A percentile compares a stretch with the other conserved stretches of the same genome.
Evolutionary conservation across 2,797 vertebrate species (phyloP).

Genomic region (Aldrovandia affinis): DNA sequence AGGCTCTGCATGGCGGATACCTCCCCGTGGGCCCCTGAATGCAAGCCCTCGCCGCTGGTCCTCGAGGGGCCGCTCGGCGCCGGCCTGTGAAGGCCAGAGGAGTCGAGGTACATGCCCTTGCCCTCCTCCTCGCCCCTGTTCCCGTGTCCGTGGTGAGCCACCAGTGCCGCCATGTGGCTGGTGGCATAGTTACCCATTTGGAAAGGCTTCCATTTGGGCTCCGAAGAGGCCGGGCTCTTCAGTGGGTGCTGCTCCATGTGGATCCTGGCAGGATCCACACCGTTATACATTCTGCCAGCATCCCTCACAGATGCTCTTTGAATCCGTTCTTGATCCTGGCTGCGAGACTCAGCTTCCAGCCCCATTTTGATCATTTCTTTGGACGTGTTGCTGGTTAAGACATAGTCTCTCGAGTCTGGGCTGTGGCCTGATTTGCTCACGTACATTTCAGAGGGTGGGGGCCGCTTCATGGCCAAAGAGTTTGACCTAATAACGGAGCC

Average conservation of each 20-base stretch:
- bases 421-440: slow-evolving; percentile 75
- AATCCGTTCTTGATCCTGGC: slow-evolving; percentile 71
- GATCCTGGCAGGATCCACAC: slow-evolving; percentile 70
- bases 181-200: slow-evolving; percentile 90
- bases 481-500: slow-evolving; percentile 89
- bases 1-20: slow-evolving; percentile 96
- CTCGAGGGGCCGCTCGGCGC: slow-evolving; percentile 60
- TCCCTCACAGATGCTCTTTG: slow-evolving; percentile 57
- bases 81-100: slow-evolving; percentile 70
- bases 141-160: slow-evolving; percentile 86
- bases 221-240: slow-evolving; percentile 60
- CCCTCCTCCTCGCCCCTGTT: slow-evolving; percentile 79
- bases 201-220: slow-evolving; percentile 90
- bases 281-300: slow-evolving; percentile 69
- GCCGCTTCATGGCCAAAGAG: slow-evolving; percentile 78
- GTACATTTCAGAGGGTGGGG: slow-evolving; percentile 67
- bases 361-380: slow-evolving; percentile 82
- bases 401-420: slow-evolving; percentile 76
- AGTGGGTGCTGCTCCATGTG: slow-evolving; percentile 62
- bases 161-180: slow-evolving; percentile 90
- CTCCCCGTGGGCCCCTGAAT: slow-evolving; percentile 70
- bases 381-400: slow-evolving; percentile 52
- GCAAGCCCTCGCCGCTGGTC: slow-evolving; percentile 62
- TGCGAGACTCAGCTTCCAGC: slow-evolving; percentile 69
- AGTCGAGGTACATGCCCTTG: slow-evolving; percentile 86